Evolutionary conservation across 1,140 invertebrate genomes (phyloP).

Genomic region (Maniola jurtina): DNA sequence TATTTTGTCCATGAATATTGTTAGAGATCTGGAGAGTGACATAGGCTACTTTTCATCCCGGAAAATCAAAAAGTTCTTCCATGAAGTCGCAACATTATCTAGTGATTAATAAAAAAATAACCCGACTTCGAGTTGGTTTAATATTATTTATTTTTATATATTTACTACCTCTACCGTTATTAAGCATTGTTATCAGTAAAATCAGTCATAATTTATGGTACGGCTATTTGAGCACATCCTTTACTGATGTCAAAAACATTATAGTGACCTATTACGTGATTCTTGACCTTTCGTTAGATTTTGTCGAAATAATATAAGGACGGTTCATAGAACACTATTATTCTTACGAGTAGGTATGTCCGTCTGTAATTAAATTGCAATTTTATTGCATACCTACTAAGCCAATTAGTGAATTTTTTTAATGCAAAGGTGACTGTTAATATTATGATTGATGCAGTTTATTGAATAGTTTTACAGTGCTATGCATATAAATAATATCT

Average conservation of each 20-base stretch:
- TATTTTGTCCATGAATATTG: no score
- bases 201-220: conserved; percentile 17
- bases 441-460: not conserved
- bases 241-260: conserved; percentile 26
- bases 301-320: conserved; percentile 20
- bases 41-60: no score
- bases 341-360: not conserved
- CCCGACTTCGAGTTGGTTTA: no score
- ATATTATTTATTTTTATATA: not conserved
- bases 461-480: not conserved
- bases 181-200: not conserved
- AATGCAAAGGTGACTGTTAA: not conserved
- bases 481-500: not conserved
- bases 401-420: not conserved
- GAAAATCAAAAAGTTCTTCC: no score
- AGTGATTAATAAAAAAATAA: no score
- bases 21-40: no score
- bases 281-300: conserved; percentile 28
- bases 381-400: not conserved
- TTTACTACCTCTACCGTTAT: not conserved
- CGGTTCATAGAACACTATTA: conserved; percentile 7
- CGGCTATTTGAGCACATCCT: conserved; percentile 24
- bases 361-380: not conserved
- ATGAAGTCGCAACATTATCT: no score
- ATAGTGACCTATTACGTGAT: conserved; percentile 35